These are phyloP conservation scores for Dicranocentrus wangi DNA, from an alignment of 2,888 invertebrate species.

Conservation along the genomic window DNA sequence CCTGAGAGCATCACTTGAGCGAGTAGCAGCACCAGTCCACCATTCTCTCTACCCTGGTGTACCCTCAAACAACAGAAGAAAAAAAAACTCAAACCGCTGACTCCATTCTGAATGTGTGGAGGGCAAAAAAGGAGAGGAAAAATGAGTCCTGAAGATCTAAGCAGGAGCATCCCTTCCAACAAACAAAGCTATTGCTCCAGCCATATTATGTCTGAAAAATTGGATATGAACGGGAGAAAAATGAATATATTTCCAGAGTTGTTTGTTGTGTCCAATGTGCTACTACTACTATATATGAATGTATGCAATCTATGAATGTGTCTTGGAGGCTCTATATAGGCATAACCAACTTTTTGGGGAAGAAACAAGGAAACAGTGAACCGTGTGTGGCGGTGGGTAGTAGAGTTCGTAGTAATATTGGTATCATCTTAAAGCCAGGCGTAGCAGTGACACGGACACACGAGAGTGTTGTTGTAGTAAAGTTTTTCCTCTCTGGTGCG, in stretches of 20 bases:
- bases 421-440: conserved; percentile 1
- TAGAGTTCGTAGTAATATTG: conserved; percentile 1
- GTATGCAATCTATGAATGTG: neutral
- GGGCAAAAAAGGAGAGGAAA: neutral
- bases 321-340: neutral
- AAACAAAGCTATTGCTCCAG: too few relatives aligned
- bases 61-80: too few relatives aligned
- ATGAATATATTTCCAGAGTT: neutral
- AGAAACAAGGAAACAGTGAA: neutral
- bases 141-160: neutral
- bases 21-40: conserved; percentile 32
- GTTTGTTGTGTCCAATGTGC: neutral
- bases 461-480: conserved; percentile 47
- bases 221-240: too few relatives aligned
- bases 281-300: neutral
- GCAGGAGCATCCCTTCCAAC: neutral
- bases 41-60: too few relatives aligned
- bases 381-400: neutral
- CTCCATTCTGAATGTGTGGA: conserved; percentile 9
- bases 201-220: too few relatives aligned
- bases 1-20: neutral
- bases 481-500: conserved; percentile 50
- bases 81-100: conserved; percentile 23
- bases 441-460: conserved; percentile 45
- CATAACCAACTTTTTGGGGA: neutral